Evolutionary conservation across 2,113 vertebrate genomes (phyloP).

Genomic region (Micromys minutus): DNA sequence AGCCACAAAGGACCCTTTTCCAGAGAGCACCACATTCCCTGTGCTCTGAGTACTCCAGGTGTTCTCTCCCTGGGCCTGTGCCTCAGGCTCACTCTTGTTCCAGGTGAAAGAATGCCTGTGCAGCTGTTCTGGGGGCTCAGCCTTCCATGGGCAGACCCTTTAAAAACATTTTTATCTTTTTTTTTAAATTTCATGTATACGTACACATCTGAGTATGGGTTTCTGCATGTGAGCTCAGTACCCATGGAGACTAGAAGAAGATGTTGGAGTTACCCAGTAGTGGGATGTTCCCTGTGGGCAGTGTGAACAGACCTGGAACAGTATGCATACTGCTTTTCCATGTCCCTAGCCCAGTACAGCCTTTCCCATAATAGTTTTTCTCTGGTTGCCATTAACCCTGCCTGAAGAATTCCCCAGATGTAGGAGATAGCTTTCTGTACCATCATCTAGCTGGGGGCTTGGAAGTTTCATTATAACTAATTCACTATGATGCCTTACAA

Average conservation of each 20-base stretch:
- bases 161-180: neutral
- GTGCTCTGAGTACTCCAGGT: too few species aligned
- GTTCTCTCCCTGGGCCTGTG: too few species aligned
- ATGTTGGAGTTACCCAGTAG: neutral
- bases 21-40: too few species aligned
- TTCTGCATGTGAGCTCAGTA: neutral
- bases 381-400: neutral
- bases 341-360: neutral
- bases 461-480: neutral
- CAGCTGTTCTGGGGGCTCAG: too few species aligned
- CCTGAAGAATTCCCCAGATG: neutral
- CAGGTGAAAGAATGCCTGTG: too few species aligned
- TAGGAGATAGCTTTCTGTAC: neutral
- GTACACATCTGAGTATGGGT: neutral
- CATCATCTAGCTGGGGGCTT: neutral
- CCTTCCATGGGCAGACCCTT: neutral
- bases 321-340: neutral
- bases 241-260: neutral
- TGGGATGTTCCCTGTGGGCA: neutral
- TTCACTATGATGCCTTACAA: neutral
- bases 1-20: too few species aligned
- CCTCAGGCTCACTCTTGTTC: too few species aligned
- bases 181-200: neutral
- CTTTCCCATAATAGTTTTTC: neutral
- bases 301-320: neutral